Base-by-base conservation (phyloP, 92 coral and sea anemone species). In the Galaxea fascicularis region DNA sequence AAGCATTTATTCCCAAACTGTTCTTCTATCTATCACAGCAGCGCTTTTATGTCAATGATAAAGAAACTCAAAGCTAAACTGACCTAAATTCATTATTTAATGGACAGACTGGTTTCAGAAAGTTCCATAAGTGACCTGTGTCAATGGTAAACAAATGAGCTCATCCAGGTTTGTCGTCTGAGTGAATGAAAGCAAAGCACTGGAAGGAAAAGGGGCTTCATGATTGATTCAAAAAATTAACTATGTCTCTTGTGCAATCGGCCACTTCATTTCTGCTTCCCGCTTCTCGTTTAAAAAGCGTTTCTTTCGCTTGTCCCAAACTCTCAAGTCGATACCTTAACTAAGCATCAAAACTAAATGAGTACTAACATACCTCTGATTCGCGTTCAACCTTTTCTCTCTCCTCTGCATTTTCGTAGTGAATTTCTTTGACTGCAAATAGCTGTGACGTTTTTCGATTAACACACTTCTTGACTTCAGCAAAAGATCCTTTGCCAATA, bases 381-480 rank as follows among this genome's bases (percentile, higher is more conserved):
- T 95, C 98, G 18, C 93, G 89, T 22, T 88, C 85, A 0, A 94
- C 95, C 65, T 90, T 93, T 47, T 85, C 85, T 16, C 91, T 85
- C 41, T 89, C 94, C 27, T 94, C 92, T 24, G 85, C 79, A 73
- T 64, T 77, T 20, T 81, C 75, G 56, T 87, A 79, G 46, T 85
- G 74, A 65, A 95, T 89, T 82, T 91, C 98, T 74, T 95, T 95
- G 60, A 95, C 98, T 3, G 98, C 98, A 81, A 93, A 90, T 21
- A 94, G 77, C 89, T 95, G 95, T 8, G 86, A 81, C 15, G 93
- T 95, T 77, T 77, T 74, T 4, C 66, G 90, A 75, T 89, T 74
- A 13, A 95, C 81, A 70, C 98, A 95, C 64, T 91, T 93, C 74
- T 91, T 91, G 17, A 95, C 98, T 62, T 93, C 94, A 21, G 97